Percentiles rank a stretch among this genome's conserved stretches.
These are phyloP conservation scores for Mizuhopecten yessoensis DNA, from an alignment of 1,140 invertebrate genomes.

Conservation along the genomic window DNA sequence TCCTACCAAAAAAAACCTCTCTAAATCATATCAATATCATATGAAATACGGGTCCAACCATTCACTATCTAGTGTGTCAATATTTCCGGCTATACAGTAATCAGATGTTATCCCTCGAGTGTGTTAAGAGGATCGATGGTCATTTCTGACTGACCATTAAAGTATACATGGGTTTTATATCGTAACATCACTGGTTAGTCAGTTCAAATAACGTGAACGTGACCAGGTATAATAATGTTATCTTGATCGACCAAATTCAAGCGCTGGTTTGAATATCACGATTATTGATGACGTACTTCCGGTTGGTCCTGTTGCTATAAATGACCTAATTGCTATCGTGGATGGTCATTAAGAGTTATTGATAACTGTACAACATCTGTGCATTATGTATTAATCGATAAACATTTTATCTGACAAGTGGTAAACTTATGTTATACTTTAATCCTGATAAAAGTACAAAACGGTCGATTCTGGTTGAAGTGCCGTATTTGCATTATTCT, in stretches of 20 bases:
- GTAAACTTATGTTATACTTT: neutral
- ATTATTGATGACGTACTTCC: neutral
- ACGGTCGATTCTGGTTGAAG: no score
- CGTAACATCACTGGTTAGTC: neutral
- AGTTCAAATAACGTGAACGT: neutral
- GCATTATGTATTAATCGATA: neutral
- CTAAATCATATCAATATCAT: no score
- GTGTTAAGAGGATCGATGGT: no score
- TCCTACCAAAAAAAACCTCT: no score
- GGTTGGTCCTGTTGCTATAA: neutral
- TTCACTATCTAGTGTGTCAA: no score
- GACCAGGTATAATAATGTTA: neutral
- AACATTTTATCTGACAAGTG: neutral
- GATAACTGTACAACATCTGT: neutral
- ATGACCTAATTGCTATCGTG: neutral
- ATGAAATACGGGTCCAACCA: no score
- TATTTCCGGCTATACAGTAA: no score
- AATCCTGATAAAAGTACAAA: neutral
- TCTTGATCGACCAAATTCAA: neutral
- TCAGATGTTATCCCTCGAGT: neutral
- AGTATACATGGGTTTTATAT: neutral
- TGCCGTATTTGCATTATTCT: no score
- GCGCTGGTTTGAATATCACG: neutral
- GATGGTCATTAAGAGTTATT: neutral
- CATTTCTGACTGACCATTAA: neutral